Percentiles rank a stretch among this genome's conserved stretches.
Conservation (phyloP, 2,888 invertebrate genomes). For the Erebia aethiops region DNA sequence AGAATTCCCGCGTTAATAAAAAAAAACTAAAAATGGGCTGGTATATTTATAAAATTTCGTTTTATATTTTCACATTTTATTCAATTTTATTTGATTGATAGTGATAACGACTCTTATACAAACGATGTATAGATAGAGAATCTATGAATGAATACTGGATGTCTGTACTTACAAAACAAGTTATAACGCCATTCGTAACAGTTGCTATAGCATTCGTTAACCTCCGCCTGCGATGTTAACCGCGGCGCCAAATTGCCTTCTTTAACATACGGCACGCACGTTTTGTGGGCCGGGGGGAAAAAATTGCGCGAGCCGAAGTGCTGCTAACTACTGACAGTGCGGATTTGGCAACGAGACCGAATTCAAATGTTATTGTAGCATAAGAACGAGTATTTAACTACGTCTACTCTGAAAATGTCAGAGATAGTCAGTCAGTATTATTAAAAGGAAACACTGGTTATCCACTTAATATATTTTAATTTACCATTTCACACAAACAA, state of each 20-base stretch:
- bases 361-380: conserved; percentile 1
- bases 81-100: neutral
- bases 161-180: conserved; percentile 6
- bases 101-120: neutral
- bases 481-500: too few species aligned
- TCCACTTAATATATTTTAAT: too few species aligned
- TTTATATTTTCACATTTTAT: too few species aligned
- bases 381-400: too few species aligned
- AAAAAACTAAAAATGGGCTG: too few species aligned
- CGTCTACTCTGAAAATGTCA: too few species aligned
- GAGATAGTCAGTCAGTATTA: too few species aligned
- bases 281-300: conserved; percentile 29
- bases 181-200: conserved; percentile 35
- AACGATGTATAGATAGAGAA: neutral
- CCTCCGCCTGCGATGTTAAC: conserved; percentile 41
- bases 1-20: too few species aligned
- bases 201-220: conserved; percentile 44
- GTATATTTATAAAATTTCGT: too few species aligned
- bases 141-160: too few species aligned
- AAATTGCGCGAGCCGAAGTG: conserved; percentile 17
- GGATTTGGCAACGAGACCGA: conserved; percentile 4
- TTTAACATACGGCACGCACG: conserved; percentile 48
- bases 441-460: too few species aligned
- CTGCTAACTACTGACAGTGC: conserved; percentile 31
- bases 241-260: conserved; percentile 49